Base-by-base conservation (phyloP, 2,113 vertebrate genomes). In the Chaenogobius annularis region DNA sequence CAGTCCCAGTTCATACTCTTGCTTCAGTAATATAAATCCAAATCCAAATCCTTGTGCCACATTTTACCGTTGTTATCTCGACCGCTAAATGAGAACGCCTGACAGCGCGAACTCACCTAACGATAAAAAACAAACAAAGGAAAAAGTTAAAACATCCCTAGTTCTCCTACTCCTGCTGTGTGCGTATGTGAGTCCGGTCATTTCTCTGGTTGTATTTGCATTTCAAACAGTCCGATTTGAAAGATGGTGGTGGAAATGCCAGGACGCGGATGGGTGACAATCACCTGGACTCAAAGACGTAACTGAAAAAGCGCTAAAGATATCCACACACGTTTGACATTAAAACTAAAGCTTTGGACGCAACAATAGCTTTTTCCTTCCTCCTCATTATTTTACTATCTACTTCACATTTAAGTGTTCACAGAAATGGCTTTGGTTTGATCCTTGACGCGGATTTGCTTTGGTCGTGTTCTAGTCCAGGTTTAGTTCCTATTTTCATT, bases 141-240 rank as follows among this genome's bases (percentile, higher is more conserved):
- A 68, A 82, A 90, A 92, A 87, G 86, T 85, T 89, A 81, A 78
- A 79, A 89, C 85, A 87, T 90, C n/a, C n/a, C n/a, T 86, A 84
- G 85, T 83, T 70, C 61, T 74, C 65, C 46, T 3, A 19, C 31
- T 17, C 43, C 19, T n/a, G 19, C 17, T 5, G 47, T 26, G 26
- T 73, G 74, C 35, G 47, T 77, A 35, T n/a, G n/a, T n/a, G 75
- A 75, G 78, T 81, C 78, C 88, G 85, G 92, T 93, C 89, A 93
- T 93, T 92, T 93, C 88, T 90, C 88, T 87, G 87, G 85, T 78
- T 88, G 81, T 87, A 94, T 94, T 94, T 93, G 93, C 93, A 94
- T 94, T 94, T 94, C 92, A 94, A 93, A 94, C 92, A 78, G 77
- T 87, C 86, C 66, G 90, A 91, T 93, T 92, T 91, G 88, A 93